phyloP scores from a whole-genome alignment of 2,113 vertebrate genomes.

The Chloropsis cyanopogon region DNA sequence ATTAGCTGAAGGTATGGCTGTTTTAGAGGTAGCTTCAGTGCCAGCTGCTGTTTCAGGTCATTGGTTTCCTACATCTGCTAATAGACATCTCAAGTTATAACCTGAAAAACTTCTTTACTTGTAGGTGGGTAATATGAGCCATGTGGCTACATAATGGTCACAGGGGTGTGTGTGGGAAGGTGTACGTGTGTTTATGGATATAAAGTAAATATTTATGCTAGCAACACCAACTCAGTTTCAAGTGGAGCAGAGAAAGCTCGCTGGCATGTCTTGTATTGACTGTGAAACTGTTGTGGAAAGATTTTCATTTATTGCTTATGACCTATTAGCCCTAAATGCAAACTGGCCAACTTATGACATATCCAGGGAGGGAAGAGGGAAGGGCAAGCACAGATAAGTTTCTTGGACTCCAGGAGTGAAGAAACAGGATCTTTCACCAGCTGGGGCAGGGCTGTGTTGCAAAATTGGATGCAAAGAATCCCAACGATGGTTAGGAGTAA shows the following conservation, averaged over 20 bases:
- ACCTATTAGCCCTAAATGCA: not conserved
- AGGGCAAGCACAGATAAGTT: not conserved
- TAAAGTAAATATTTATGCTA: slow-evolving; percentile 4
- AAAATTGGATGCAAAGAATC: not conserved
- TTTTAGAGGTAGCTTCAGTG: not conserved
- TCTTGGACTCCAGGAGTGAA: not conserved
- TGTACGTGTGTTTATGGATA: not conserved
- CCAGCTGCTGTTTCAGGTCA: not conserved
- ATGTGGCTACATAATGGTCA: not conserved
- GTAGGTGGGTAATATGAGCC: not conserved
- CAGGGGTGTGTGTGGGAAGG: not conserved
- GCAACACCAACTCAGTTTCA: not conserved
- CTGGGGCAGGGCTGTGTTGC: not conserved
- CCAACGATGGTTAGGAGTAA: not conserved
- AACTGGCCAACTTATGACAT: not conserved
- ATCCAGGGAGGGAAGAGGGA: not conserved
- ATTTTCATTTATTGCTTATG: not conserved
- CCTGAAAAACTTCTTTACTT: not conserved
- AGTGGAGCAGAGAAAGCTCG: not conserved
- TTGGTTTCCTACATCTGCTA: not conserved
- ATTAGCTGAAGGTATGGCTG: not conserved
- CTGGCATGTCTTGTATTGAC: not conserved
- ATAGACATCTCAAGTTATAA: not conserved
- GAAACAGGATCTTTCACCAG: not conserved
- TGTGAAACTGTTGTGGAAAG: not conserved